Evolutionary conservation across 2,113 vertebrate species (phyloP).

Genomic region (Leptocoma aspasia): DNA sequence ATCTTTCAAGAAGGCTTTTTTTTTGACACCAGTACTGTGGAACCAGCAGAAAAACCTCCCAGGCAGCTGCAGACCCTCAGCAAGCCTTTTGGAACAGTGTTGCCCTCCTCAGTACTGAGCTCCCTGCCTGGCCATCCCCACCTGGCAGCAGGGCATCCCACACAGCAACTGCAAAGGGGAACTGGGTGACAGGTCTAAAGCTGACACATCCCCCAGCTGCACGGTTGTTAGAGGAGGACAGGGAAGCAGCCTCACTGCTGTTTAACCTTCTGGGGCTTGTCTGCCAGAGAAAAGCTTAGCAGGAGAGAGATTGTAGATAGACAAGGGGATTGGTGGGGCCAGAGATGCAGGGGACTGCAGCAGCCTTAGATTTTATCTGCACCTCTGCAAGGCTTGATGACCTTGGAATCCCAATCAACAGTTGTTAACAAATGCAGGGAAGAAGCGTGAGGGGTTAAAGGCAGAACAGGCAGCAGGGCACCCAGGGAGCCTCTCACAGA

Average conservation of each 20-base stretch:
- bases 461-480: not conserved
- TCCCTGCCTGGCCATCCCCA: not conserved
- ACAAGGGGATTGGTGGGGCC: not conserved
- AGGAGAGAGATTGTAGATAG: not conserved
- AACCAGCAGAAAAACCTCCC: not conserved
- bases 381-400: not conserved
- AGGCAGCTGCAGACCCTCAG: not conserved
- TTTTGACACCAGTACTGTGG: not conserved
- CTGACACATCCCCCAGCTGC: not conserved
- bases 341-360: not conserved
- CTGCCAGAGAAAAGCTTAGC: not conserved
- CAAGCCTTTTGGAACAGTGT: not conserved
- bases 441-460: not conserved
- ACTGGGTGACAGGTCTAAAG: accelerated
- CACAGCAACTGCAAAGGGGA: not conserved
- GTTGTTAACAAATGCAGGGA: not conserved
- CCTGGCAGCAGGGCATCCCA: not conserved
- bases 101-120: accelerated
- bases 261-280: not conserved
- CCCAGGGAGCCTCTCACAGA: not conserved
- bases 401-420: slow-evolving; percentile 15
- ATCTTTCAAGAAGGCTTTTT: accelerated
- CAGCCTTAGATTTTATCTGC: slow-evolving; percentile 5
- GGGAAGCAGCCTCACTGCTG: not conserved
- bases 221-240: accelerated